Percentiles rank a stretch among this genome's conserved stretches.
phyloP scores from a whole-genome alignment of 2,113 vertebrate genomes.

The Pomatorhinus ruficollis region DNA sequence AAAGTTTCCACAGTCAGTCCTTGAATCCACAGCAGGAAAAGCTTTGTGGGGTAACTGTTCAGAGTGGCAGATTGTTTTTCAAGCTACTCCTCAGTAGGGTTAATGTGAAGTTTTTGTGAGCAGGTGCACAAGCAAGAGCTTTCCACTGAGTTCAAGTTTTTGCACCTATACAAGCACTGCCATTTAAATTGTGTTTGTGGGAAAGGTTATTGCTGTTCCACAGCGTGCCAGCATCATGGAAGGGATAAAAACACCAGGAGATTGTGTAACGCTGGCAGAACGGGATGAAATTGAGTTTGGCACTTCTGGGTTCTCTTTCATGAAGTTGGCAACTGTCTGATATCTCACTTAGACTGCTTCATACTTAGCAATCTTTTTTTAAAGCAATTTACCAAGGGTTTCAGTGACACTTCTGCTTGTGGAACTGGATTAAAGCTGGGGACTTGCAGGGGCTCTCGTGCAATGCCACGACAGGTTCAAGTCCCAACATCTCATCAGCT shows the following conservation, averaged over 20 bases:
- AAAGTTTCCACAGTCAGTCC: background rate
- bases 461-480: background rate
- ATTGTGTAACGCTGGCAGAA: background rate
- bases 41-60: background rate
- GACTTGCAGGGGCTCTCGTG: background rate
- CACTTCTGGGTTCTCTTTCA: background rate
- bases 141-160: background rate
- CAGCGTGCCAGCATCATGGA: rapidly evolving
- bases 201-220: background rate
- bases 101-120: background rate
- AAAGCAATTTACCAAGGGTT: background rate
- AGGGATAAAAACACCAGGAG: background rate
- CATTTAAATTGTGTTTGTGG: background rate
- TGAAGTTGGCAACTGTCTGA: background rate
- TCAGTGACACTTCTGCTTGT: background rate
- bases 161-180: background rate
- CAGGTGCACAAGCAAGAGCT: background rate
- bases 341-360: background rate
- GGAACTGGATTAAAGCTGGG: background rate
- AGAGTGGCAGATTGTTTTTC: background rate
- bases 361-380: background rate
- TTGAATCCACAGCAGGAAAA: background rate
- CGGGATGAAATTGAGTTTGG: background rate
- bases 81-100: background rate
- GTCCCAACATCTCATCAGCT: background rate